Evolutionary conservation across 2,888 invertebrate species (phyloP).

Genomic region (Alloscopus bannaensis): DNA sequence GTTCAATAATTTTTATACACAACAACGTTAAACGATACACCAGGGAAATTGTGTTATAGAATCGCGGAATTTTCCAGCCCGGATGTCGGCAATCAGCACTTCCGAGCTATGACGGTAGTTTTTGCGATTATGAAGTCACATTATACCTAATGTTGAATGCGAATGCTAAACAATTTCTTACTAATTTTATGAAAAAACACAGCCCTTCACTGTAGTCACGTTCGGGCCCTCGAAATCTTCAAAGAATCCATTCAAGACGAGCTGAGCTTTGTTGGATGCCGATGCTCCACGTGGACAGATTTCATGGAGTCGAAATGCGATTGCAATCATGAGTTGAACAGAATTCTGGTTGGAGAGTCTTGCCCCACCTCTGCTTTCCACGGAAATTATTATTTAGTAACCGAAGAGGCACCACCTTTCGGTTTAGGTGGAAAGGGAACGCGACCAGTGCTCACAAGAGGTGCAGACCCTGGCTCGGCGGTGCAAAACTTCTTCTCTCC

Average conservation of each 20-base stretch:
- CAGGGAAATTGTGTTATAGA: conserved; percentile 21
- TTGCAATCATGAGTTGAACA: conserved; percentile 49
- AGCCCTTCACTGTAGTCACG: conserved; percentile 68
- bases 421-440: conserved; percentile 62
- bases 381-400: conserved; percentile 65
- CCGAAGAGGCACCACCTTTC: conserved; percentile 51
- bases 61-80: conserved; percentile 68
- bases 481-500: conserved; percentile 40
- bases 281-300: conserved; percentile 55
- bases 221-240: conserved; percentile 62
- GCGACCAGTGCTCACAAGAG: conserved; percentile 32
- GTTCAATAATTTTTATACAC: not conserved
- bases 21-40: too few species aligned
- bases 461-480: conserved; percentile 35
- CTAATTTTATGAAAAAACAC: not conserved
- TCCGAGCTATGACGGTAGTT: conserved; percentile 60
- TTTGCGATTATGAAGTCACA: not conserved
- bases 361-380: conserved; percentile 29
- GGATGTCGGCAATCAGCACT: conserved; percentile 59
- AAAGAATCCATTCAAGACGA: conserved; percentile 58
- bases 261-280: conserved; percentile 58
- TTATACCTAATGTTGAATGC: not conserved
- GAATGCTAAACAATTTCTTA: not conserved
- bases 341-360: conserved; percentile 57
- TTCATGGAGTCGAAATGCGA: conserved; percentile 54